Evolutionary conservation across 2,797 vertebrate species (phyloP).

Genomic region (Leptodactylus fallax): DNA sequence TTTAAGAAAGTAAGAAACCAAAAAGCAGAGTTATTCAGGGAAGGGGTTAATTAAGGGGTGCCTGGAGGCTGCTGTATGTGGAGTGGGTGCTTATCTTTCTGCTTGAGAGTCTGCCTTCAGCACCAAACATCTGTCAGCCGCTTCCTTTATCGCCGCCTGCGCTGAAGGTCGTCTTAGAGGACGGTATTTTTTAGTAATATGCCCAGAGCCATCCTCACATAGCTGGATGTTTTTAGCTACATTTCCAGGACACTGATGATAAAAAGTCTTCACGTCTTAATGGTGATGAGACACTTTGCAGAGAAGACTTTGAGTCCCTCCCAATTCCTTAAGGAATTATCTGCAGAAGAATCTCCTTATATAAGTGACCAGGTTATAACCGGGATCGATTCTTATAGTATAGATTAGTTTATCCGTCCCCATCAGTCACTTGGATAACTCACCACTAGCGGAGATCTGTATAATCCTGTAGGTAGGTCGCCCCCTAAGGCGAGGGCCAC

Average conservation of each 20-base stretch:
- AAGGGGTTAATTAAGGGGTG: no score
- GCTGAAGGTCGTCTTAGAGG: slow-evolving; percentile 43
- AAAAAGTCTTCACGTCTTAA: not conserved
- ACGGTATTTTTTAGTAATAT: not conserved
- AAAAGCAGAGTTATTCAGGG: no score
- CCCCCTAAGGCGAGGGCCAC: no score
- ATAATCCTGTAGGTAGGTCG: no score
- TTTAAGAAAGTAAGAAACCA: no score
- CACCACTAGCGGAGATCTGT: no score
- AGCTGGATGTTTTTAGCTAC: not conserved
- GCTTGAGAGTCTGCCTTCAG: slow-evolving; percentile 20
- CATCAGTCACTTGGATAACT: no score
- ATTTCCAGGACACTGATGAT: not conserved
- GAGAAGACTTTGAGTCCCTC: not conserved
- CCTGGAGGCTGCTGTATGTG: not conserved
- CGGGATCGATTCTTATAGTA: no score
- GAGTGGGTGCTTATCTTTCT: not conserved
- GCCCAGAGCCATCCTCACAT: slow-evolving; percentile 11
- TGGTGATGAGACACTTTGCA: no score
- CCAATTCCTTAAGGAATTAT: not conserved
- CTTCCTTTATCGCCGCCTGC: slow-evolving; percentile 11
- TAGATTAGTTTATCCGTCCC: no score
- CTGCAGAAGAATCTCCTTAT: no score
- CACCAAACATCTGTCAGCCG: slow-evolving; percentile 34
- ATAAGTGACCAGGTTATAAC: no score